Base-by-base conservation (phyloP, 2,113 vertebrate genomes). In the Ceyx margarethae region DNA sequence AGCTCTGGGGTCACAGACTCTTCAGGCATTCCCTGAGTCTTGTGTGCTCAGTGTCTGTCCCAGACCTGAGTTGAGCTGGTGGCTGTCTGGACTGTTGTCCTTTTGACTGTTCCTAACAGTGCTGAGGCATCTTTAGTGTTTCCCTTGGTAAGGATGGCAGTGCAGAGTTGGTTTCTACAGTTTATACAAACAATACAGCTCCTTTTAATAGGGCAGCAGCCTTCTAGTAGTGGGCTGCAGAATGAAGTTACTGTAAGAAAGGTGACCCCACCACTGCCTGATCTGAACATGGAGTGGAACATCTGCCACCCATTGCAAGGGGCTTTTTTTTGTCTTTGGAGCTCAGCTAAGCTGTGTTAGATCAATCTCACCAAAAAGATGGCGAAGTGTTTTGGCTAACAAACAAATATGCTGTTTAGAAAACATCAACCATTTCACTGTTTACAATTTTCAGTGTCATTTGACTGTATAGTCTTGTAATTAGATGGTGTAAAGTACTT, bases 401-500 rank as follows among this genome's bases (percentile, higher is more conserved):
- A 86, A 89, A 79, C 57, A 85, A 90, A 62, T 40, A 66, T 0
- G 15, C 50, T 79, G 62, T 83, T 80, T 87, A 80, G 86, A 87
- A 86, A 83, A 82, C 67, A 75, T 46, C 68, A 66, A 9, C 69
- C 57, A 57, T 46, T 66, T 84, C 45, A 25, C 65, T 77, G 68
- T 77, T 64, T 64, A 60, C 50, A 77, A 54, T 73, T 85, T 67
- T 57, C 60, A n/a, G 83, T 66, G 64, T 76, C 65, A n/a, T 77
- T 90, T 88, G 75, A 90, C 61, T 85, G 60, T 54, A 21, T 43
- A 65, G 50, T 45, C 56, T 73, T 73, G 84, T 78, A 88, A 90
- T 93, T 85, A 69, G 87, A 56, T 69, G 50, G 80, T 77, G 80
- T 85, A 73, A 92, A 90, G 80, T 90, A 65, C 65, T 87, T 88